Evolutionary conservation across 2,797 vertebrate species (phyloP), one percentile per base, ranked within the genome.

Genomic region (Onychomys arenicola): DNA sequence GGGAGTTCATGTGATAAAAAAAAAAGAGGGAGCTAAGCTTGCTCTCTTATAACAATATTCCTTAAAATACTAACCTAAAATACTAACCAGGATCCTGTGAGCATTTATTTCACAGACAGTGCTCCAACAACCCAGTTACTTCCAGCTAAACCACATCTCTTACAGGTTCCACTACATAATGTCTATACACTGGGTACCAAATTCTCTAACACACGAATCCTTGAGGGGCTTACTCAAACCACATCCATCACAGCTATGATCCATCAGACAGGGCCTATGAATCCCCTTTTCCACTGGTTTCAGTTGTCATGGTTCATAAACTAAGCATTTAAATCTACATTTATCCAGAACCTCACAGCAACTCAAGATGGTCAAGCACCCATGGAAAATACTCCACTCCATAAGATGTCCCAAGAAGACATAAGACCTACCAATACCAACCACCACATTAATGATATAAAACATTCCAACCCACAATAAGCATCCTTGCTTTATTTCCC

Each of bases 311-410:
- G 6, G 11, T 40, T 14, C 75, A 11, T 63, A 69, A 59, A 43
- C 55, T 81, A 23, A 16, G 65, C 25, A 25, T 71, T 77, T 49
- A 88, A 57, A 82, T 89, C 32, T 27, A 85, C 32, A n/a, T 12
- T 88, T 67, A 97, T 25, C 73, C 49, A 37, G 21, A 80, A 63
- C 77, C 27, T 95, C 37, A 87, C 80, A 90, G 57, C 25, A 83
- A 40, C 16, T 59, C 11, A 5, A 0, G 69, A 71, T 93, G 77
- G 87, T 80, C 19, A 25, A 34, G 32, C n/a, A n/a, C 16, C 49
- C 61, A 3, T n/a, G 27, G 16, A 90, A 76, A 3, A 6, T 57
- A 69, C 19, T 75, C 16, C 29, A 29, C 32, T 85, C 16, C 25
- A 34, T 19, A 75, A 10, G n/a, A 71, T 91, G 10, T 69, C 65